Conservation (phyloP, 2,797 vertebrate genomes). For the Acipenser transmontanus region DNA sequence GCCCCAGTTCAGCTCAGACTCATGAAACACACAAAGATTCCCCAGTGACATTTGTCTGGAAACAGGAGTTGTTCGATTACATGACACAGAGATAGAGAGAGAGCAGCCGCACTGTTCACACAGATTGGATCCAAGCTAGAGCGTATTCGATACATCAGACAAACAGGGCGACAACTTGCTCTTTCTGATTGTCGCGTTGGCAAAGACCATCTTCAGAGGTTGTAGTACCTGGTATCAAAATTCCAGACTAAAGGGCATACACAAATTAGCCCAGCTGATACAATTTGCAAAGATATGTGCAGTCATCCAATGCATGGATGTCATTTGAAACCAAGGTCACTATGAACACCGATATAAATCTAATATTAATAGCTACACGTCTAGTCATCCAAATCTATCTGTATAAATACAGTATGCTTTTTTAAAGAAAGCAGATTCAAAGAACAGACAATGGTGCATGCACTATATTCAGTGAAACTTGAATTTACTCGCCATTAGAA, state of each 20-base stretch:
- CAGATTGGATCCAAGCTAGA: constrained; percentile 1
- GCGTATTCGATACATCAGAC: neutral
- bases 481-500: too few relatives aligned
- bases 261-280: constrained; percentile 70
- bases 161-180: too few relatives aligned
- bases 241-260: constrained; percentile 72
- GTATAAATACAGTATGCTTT: too few relatives aligned
- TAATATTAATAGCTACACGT: constrained; percentile 64
- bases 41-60: constrained; percentile 5
- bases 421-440: too few relatives aligned
- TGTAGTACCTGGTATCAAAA: constrained; percentile 49
- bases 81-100: neutral
- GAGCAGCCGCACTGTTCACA: neutral
- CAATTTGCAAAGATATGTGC: constrained; percentile 72
- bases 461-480: too few relatives aligned
- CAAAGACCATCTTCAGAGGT: constrained; percentile 12
- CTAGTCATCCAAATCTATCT: constrained; percentile 31
- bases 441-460: too few relatives aligned
- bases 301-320: constrained; percentile 72
- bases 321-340: constrained; percentile 71
- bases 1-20: neutral
- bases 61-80: constrained; percentile 3
- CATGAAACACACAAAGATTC: neutral
- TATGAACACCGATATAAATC: constrained; percentile 56
- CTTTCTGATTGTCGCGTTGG: too few relatives aligned